Evolutionary conservation across 2,797 vertebrate genomes (phyloP).

Genomic region (Phataginus tricuspis): DNA sequence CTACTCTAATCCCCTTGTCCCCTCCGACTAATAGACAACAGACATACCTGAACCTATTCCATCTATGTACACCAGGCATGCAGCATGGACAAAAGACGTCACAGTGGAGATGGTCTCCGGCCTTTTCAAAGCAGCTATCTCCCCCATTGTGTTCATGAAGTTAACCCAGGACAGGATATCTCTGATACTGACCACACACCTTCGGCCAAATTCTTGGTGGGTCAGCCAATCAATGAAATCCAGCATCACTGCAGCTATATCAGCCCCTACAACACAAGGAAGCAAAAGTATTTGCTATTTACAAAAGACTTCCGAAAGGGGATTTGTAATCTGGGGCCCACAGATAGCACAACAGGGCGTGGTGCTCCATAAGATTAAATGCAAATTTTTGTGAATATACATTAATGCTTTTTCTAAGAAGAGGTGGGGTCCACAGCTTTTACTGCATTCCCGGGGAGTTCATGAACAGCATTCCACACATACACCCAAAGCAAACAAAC

Average conservation of each 20-base stretch:
- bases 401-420: neutral
- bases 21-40: neutral
- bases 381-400: neutral
- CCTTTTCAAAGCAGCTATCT: conserved; percentile 84
- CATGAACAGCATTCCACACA: neutral
- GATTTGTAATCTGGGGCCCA: neutral
- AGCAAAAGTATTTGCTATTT: neutral
- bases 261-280: conserved; percentile 86
- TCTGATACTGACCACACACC: conserved; percentile 94
- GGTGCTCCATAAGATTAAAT: neutral
- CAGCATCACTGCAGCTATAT: conserved; percentile 94
- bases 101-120: conserved; percentile 87
- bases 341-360: neutral
- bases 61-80: conserved; percentile 96
- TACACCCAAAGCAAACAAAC: neutral
- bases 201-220: conserved; percentile 93
- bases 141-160: conserved; percentile 93
- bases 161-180: conserved; percentile 96
- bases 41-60: conserved; percentile 95
- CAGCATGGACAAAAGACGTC: conserved; percentile 94
- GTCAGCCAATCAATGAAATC: conserved; percentile 97
- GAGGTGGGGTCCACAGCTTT: neutral
- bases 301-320: neutral
- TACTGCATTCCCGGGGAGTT: neutral
- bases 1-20: neutral